Evolutionary conservation across 2,888 invertebrate genomes (phyloP).

Genomic region (Miltochrista miniata): DNA sequence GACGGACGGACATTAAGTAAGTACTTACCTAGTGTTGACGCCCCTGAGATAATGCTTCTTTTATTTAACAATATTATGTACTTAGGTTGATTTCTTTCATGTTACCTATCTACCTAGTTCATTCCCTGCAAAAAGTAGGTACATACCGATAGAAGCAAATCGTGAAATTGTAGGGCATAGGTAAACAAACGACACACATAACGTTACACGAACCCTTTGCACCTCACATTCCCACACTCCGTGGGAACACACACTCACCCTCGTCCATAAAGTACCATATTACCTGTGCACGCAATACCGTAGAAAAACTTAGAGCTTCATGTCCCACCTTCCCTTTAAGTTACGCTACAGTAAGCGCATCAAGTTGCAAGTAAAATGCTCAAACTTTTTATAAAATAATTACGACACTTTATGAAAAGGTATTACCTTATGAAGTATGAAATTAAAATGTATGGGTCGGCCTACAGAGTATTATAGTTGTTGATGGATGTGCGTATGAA

Average conservation of each 20-base stretch:
- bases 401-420: slow-evolving; percentile 56
- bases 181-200: slow-evolving; percentile 42
- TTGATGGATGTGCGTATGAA: slow-evolving; percentile 60
- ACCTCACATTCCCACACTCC: slow-evolving; percentile 81
- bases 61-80: no score
- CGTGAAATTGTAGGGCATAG: slow-evolving; percentile 32
- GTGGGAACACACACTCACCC: slow-evolving; percentile 69
- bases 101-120: no score
- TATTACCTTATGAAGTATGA: slow-evolving; percentile 52
- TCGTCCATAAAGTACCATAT: slow-evolving; percentile 64
- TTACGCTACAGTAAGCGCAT: slow-evolving; percentile 52
- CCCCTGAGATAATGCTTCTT: no score
- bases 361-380: slow-evolving; percentile 48
- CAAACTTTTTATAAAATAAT: slow-evolving; percentile 38
- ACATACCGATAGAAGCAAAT: not conserved
- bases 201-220: slow-evolving; percentile 61
- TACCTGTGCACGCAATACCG: slow-evolving; percentile 35
- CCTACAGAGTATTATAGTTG: slow-evolving; percentile 39
- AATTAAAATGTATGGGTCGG: slow-evolving; percentile 34
- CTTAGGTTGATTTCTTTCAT: no score
- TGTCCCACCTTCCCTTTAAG: slow-evolving; percentile 48
- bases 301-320: slow-evolving; percentile 58
- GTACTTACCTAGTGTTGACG: no score
- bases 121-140: not conserved
- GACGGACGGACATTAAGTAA: no score